These are phyloP conservation scores for Scaptomyza reducta DNA, from an alignment of 2,888 invertebrate genomes.

Conservation along the genomic window DNA sequence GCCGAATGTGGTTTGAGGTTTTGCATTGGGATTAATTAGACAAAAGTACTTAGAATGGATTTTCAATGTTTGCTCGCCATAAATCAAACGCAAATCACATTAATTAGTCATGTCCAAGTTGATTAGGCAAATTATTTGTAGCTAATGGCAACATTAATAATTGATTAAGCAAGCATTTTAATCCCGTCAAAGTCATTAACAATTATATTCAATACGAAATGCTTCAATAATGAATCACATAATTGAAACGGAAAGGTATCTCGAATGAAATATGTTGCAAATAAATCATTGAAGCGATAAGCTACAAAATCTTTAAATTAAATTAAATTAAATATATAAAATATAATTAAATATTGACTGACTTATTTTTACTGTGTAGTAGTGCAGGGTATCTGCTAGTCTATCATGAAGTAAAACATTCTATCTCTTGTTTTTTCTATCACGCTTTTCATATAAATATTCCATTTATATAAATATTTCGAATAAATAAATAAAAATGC, in stretches of 20 bases:
- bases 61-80: constrained; percentile 38
- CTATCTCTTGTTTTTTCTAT: background rate
- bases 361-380: no score
- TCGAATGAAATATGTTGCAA: background rate
- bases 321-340: no score
- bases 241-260: background rate
- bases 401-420: no score
- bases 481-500: background rate
- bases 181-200: constrained; percentile 12
- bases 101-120: constrained; percentile 47
- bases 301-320: no score
- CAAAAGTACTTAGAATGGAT: constrained; percentile 35
- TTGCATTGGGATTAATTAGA: constrained; percentile 19
- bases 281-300: background rate
- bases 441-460: background rate
- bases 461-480: background rate
- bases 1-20: background rate
- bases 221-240: constrained; percentile 9
- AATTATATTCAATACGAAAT: constrained; percentile 7
- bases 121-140: constrained; percentile 41
- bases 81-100: constrained; percentile 41
- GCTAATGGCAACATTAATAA: constrained; percentile 38
- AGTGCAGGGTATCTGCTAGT: no score
- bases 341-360: no score
- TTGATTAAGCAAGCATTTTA: constrained; percentile 29